phyloP scores from a whole-genome alignment of 2,113 vertebrate species.

The Panthera uncia region DNA sequence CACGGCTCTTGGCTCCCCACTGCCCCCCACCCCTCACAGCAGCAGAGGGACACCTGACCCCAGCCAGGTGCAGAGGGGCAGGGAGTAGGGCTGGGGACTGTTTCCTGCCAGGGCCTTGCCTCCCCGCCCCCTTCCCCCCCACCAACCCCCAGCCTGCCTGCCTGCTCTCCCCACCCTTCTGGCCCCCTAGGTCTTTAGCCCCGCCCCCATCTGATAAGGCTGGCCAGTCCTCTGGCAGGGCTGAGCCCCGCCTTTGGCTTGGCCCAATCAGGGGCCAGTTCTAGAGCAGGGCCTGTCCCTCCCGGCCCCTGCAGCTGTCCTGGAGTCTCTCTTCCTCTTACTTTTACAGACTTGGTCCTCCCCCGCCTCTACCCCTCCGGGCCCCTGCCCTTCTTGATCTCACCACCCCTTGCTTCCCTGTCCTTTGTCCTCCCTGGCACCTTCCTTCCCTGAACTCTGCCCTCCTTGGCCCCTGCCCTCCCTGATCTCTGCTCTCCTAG shows the following conservation, averaged over 20 bases:
- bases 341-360: not conserved
- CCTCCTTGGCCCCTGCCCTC: not conserved
- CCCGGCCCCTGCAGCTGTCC: not conserved
- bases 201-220: not conserved
- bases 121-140: not conserved
- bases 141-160: not conserved
- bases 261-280: not conserved
- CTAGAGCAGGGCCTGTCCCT: not conserved
- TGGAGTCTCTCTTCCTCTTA: not conserved
- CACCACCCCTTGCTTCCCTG: no score
- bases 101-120: not conserved
- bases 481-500: not conserved
- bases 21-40: not conserved
- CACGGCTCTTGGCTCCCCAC: not conserved
- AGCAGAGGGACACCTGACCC: not conserved
- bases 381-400: not conserved
- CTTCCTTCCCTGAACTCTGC: not conserved
- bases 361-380: not conserved
- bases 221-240: rapidly evolving
- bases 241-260: rapidly evolving
- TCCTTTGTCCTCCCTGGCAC: not conserved
- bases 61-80: not conserved
- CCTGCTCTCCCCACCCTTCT: not conserved
- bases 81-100: not conserved
- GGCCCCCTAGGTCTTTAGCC: not conserved